Evolutionary conservation across 2,888 invertebrate species (phyloP), one percentile per base, ranked within the genome.

Genomic region (Tryphoninae sp.): DNA sequence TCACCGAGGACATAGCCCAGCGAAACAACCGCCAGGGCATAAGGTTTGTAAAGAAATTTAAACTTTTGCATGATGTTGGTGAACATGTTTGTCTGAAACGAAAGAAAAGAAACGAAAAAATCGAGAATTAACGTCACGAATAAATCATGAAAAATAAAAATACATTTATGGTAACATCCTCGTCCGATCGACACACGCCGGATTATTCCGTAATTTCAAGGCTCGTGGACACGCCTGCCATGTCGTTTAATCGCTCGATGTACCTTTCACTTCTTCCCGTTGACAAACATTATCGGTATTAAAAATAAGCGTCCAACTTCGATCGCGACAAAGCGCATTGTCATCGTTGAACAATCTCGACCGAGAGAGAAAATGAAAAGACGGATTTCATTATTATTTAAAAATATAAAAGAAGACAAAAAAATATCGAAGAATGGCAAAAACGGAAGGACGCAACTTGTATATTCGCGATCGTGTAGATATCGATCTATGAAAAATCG

Each of bases 1-100:
- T 97, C 97, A 16, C 97, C 97, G 23, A 97, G 93, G 80, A 97
- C 95, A 92, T 97, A 97, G 82, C 97, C 97, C 72, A 96, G 91
- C 71, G 97, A 96, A 80, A 97, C 95, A 83, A 97, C 93, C 33
- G 94, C 96, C 87, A 97, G 92, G 84, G 96, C 97, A 91, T 97
- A 97, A 89, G 95, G 94, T 89, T 95, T 96, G 93, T 97, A 97
- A 86, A 95, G 94, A 89, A 94, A 94, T 84, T 93, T 93, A 81
- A 96, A 91, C 91, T 95, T 96, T 89, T 94, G 92, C 88, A 93
- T 91, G 64, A 92, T 75, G 45, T 92, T 89, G 78, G 89, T 86
- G 86, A 92, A 89, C 92, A 92, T 92, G 78, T 86, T 86, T 23
- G 40, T 77, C 87, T 88, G 83, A 16, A 84, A 33, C 6, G 33